Conservation (phyloP, 2,888 invertebrate genomes). For the Bellardia bayeri region DNA sequence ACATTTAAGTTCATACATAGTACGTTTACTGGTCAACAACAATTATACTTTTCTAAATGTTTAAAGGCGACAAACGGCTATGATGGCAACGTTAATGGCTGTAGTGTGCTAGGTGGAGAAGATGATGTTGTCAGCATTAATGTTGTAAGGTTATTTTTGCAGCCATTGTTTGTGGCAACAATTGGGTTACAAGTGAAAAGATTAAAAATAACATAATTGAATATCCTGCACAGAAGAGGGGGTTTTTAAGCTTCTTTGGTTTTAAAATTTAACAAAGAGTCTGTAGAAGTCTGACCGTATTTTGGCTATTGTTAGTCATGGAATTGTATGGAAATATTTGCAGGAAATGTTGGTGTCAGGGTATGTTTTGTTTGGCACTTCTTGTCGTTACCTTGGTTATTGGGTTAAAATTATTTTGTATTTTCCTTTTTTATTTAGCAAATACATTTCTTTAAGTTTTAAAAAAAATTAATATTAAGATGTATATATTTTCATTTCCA, state of each 20-base stretch:
- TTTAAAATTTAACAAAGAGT: neutral
- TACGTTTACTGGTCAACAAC: conserved; percentile 31
- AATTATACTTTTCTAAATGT: conserved; percentile 52
- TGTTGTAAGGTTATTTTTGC: conserved; percentile 13
- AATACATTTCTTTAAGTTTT: neutral
- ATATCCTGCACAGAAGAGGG: conserved; percentile 14
- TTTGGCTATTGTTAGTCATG: neutral
- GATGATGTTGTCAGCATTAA: conserved; percentile 26
- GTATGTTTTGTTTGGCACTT: too few species aligned
- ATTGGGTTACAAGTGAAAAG: conserved; percentile 19
- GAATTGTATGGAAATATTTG: neutral
- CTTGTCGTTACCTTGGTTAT: too few species aligned
- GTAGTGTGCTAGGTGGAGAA: conserved; percentile 4
- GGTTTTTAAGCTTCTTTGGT: neutral
- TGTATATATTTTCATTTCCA: neutral
- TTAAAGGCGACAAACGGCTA: conserved; percentile 9
- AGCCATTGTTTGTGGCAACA: conserved; percentile 33
- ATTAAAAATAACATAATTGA: conserved; percentile 41
- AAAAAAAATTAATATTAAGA: neutral
- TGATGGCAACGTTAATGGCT: neutral
- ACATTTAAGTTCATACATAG: conserved; percentile 28
- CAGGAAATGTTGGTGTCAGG: neutral
- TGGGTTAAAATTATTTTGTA: too few species aligned
- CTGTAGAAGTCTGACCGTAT: neutral
- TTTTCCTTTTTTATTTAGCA: too few species aligned